phyloP scores from a whole-genome alignment of 2,113 vertebrate genomes.

The Xiphophorus hellerii region DNA sequence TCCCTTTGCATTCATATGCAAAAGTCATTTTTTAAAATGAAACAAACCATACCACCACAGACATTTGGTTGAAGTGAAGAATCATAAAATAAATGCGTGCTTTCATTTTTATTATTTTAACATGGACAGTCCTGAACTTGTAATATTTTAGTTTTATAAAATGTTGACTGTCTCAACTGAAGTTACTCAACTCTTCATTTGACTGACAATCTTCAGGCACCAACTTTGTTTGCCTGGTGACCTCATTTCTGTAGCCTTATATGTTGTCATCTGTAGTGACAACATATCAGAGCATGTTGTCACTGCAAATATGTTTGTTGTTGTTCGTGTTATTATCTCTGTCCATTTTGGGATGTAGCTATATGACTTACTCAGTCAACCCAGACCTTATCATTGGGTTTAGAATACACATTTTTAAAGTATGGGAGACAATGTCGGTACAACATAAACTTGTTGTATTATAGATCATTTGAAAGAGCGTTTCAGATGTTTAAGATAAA shows the following conservation, averaged over 20 bases:
- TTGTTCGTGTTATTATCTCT: slow-evolving; percentile 12
- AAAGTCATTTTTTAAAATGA: not conserved
- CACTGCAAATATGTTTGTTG: slow-evolving; percentile 21
- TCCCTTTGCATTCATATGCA: slow-evolving; percentile 4
- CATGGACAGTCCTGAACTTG: not conserved
- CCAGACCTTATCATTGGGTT: slow-evolving; percentile 49
- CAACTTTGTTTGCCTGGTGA: slow-evolving; percentile 25
- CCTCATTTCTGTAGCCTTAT: slow-evolving; percentile 36
- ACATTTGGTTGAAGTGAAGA: not conserved
- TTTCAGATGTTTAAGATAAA: no score
- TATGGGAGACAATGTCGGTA: slow-evolving; percentile 10
- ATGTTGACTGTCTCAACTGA: no score
- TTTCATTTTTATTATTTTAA: not conserved
- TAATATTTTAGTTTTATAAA: not conserved
- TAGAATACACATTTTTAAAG: slow-evolving; percentile 47
- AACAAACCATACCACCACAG: not conserved
- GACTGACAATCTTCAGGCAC: slow-evolving; percentile 1
- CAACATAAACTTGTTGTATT: not conserved
- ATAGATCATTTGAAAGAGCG: not conserved
- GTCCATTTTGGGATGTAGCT: slow-evolving; percentile 14
- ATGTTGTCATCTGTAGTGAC: slow-evolving; percentile 17
- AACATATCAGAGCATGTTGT: not conserved
- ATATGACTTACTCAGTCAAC: slow-evolving; percentile 51
- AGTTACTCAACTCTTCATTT: slow-evolving; percentile 8
- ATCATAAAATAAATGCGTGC: not conserved